A percentile compares a stretch with the other conserved stretches of the same genome.
Evolutionary conservation across 2,113 vertebrate genomes (phyloP).

Genomic region (Sceloporus tristichus): DNA sequence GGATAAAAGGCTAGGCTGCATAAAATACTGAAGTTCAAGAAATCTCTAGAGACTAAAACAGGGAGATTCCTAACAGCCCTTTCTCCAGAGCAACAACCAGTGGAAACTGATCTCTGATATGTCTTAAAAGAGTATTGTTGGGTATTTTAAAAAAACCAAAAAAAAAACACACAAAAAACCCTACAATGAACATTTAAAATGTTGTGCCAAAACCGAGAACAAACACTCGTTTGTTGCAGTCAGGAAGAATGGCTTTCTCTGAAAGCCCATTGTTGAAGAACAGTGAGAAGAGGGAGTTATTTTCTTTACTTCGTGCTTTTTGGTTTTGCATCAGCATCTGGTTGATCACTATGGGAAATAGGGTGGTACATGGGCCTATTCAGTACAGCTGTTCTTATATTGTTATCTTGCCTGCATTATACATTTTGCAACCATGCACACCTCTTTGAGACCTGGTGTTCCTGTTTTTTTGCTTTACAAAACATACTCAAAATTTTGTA

Average conservation of each 20-base stretch:
- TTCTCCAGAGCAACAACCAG: neutral
- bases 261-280: neutral
- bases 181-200: neutral
- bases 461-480: neutral
- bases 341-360: neutral
- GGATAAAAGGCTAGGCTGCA: neutral
- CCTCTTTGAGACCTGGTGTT: neutral
- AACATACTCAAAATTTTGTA: slow-evolving; percentile 21
- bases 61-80: neutral
- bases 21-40: fast-evolving
- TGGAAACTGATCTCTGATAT: neutral
- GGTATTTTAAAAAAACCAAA: too few species aligned
- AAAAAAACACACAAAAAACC: too few species aligned
- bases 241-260: neutral
- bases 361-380: neutral
- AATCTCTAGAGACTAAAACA: neutral
- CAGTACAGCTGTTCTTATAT: neutral
- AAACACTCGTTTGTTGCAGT: neutral
- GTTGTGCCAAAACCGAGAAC: neutral
- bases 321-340: neutral
- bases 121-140: neutral
- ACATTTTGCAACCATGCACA: slow-evolving; percentile 6
- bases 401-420: neutral
- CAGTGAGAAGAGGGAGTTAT: neutral
- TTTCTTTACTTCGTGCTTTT: neutral